phyloP scores from a whole-genome alignment of 2,797 vertebrate genomes.

The Acipenser ruthenus region DNA sequence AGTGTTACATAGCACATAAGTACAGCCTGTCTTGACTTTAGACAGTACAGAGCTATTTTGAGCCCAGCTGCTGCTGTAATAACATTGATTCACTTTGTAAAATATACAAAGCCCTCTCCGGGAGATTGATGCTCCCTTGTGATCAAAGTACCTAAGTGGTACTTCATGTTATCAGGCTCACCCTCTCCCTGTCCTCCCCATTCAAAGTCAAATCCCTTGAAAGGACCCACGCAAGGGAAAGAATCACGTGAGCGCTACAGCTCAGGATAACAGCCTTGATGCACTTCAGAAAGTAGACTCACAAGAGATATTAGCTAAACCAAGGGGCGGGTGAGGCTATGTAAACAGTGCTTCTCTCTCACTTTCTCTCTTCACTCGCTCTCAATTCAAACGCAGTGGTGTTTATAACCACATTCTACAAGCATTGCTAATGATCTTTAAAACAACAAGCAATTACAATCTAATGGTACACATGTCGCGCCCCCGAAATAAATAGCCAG shows the following conservation, averaged over 20 bases:
- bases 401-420: too few species aligned
- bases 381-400: neutral
- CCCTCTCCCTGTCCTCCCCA: conserved; percentile 63
- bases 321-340: neutral
- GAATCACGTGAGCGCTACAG: neutral
- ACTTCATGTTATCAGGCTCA: conserved; percentile 81
- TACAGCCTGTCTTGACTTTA: too few species aligned
- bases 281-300: neutral
- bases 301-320: neutral
- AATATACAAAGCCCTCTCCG: conserved; percentile 48
- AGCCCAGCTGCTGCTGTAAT: conserved; percentile 29
- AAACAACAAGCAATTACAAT: too few species aligned
- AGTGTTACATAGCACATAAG: too few species aligned
- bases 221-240: conserved; percentile 41
- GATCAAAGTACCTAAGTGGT: conserved; percentile 81
- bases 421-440: too few species aligned
- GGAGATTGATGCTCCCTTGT: conserved; percentile 60
- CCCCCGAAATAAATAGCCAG: too few species aligned
- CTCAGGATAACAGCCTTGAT: neutral
- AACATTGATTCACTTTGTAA: conserved; percentile 68
- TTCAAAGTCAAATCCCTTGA: conserved; percentile 75
- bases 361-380: neutral
- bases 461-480: too few species aligned
- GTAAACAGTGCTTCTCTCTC: neutral
- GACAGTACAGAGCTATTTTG: too few species aligned